Evolutionary conservation across 2,113 vertebrate genomes (phyloP), one percentile per base, ranked within the genome.

Genomic region (Syrmaticus mikado): DNA sequence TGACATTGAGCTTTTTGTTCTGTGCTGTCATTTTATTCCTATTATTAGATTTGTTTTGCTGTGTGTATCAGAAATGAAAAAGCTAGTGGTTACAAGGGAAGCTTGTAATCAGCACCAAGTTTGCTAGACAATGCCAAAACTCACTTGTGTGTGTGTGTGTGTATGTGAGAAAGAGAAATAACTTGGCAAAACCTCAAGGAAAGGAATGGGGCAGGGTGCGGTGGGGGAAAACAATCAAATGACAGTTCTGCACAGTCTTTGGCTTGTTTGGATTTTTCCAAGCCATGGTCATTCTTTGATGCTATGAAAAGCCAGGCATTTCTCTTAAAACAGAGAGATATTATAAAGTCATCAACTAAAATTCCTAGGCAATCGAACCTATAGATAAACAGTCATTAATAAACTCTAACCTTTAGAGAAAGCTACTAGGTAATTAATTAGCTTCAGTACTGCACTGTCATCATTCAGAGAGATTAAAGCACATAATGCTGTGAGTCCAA

Each of bases 1-100:
- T 90, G 91, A 76, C 91, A 52, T 87, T 89, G 93, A 97, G 95
- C 92, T 95, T 87, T 95, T 93, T 94, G 92, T 90, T 94, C 97
- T 76, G 96, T 57, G 94, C 94, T 97, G 95, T 97, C 96, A 97
- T 97, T 96, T 95, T 91, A 96, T 91, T 92, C 95, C 97, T 98
- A 97, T 97, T 97, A 97, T 97, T 98, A 95, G 94, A 93, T 96
- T 67, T 95, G 93, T 97, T 97, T 97, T 95, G 94, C 97, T 97
- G 95, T 97, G 95, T 86, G 15, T 87, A 97, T 97, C 97, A 95
- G 90, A 97, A 98, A 97, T 97, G 96, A 97, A 95, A 97, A 98
- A 96, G 82, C 92, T 89, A 38, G 97, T 86, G 94, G 96, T 97
- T 97, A 80, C 93, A 96, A 91, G 52, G 93, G 93, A 96, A 96